phyloP scores from a whole-genome alignment of 2,113 vertebrate genomes.

The Chitala chitala region DNA sequence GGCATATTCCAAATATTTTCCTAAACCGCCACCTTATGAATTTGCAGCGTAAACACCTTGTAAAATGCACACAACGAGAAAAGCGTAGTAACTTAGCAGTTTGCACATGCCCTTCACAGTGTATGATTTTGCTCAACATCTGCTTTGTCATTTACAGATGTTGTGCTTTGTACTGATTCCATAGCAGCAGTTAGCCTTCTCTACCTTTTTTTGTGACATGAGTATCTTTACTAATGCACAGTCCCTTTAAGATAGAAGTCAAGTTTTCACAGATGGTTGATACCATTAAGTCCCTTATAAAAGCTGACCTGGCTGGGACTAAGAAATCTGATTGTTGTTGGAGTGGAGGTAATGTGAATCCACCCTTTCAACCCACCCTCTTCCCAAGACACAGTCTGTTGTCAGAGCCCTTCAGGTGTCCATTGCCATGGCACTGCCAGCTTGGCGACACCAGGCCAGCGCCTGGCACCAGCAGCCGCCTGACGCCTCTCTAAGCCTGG shows the following conservation, averaged over 20 bases:
- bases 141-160: background rate
- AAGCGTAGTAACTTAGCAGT: background rate
- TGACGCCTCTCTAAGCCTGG: background rate
- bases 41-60: no score
- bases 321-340: constrained; percentile 43
- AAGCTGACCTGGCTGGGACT: constrained; percentile 38
- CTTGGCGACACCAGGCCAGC: constrained; percentile 42
- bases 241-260: background rate
- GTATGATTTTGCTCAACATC: background rate
- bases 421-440: constrained; percentile 43
- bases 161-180: background rate
- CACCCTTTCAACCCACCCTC: constrained; percentile 29
- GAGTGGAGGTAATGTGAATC: constrained; percentile 11
- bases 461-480: constrained; percentile 15
- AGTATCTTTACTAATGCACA: background rate
- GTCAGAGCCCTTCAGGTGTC: constrained; percentile 44
- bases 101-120: background rate
- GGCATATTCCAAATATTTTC: no score
- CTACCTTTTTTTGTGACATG: background rate
- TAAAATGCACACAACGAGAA: background rate
- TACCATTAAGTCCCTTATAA: background rate
- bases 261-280: background rate
- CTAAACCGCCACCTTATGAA: no score
- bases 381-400: constrained; percentile 34
- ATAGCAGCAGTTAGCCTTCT: background rate